Base-by-base conservation (phyloP, 2,113 vertebrate species). In the Eira barbara region DNA sequence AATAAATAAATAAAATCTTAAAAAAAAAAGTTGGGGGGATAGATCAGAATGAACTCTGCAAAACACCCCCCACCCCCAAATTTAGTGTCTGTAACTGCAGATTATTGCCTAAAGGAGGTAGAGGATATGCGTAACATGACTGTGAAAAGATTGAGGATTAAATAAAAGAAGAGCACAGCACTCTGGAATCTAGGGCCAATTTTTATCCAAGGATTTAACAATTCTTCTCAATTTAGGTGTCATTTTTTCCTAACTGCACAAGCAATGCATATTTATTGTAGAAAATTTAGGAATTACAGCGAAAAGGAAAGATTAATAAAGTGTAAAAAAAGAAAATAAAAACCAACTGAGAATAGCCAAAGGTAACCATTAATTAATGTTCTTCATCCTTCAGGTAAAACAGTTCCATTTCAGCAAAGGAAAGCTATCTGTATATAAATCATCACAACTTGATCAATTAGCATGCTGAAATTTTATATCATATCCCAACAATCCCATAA, bases 181-280 rank as follows among this genome's bases (percentile, higher is more conserved):
- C 6, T 6, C 1, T 73, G 59, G 69, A 31, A 6, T 29, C 12
- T 36, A 59, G 21, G 14, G 15, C 31, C 45, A 79, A 78, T 74
- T 95, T 86, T 61, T 69, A 86, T 34, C 34, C 80, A 97, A 94
- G 20, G 27, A 85, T 45, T 34, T 86, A 97, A 79, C 34, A 57
- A 84, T 65, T 47, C 92, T 67, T 52, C 74, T 88, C 36, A 65
- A 74, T 5, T 87, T 67, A 49, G 45, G 49, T 89, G 76, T 39
- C 81, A 27, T 67, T 57, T 69, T 49, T 84, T 80, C 39, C 73
- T 39, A 57, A 88, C 69, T 83, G 83, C 52, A 65, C 4, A 86
- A 71, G 23, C 65, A 93, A 97, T 55, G 1, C n/a, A 67, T 91
- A 61, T 86, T 69, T 76, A 88, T 9, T 39, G 13, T n/a, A 87